Evolutionary conservation across 2,113 vertebrate species (phyloP), one percentile per base, ranked within the genome.

Genomic region (Albula goreensis): DNA sequence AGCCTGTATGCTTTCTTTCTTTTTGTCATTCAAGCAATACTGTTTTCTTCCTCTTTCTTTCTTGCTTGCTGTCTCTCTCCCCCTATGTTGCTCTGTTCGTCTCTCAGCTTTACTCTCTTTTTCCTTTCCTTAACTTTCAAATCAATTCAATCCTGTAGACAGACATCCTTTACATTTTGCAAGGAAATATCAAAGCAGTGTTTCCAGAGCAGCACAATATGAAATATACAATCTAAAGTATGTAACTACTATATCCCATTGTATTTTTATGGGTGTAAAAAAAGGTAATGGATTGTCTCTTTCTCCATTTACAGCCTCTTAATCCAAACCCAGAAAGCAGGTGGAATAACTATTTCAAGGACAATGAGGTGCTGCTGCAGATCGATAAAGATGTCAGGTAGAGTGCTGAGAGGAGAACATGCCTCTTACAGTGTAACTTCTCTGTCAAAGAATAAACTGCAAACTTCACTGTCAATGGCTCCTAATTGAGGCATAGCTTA

Each of bases 361-460:
- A 99, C 87, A 99, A 99, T 0, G 98, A 99, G 88, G 98, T 99
- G 85, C 93, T 99, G 8, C 95, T 99, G 31, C 98, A 99, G 92
- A 99, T 99, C 0, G 98, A 99, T 94, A 99, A 99, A 90, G 98
- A 99, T 63, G 98, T 99, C 88, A 96, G 98, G 98, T 99, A 90
- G 10, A 94, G 19, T 2, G 70, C 63, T 70, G 63, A 70, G 22
- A 70, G 22, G 63, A 17, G 19, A 70, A 3, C 63, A 74, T 49
- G 25, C 49, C 17, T 22, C 63, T 22, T 0, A 31, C n/a, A 74
- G n/a, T 7, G 31, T 13, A 41, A 31, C 10, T 74, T 74, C n/a
- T 31, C 8, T 74, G 22, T 8, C 63, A 70, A n/a, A 70, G 17
- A 22, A n/a, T 70, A n/a, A n/a, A 70, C 63, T 25, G 70, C 4